phyloP scores from a whole-genome alignment of 1,140 invertebrate genomes.

The Saxidomus purpurata region DNA sequence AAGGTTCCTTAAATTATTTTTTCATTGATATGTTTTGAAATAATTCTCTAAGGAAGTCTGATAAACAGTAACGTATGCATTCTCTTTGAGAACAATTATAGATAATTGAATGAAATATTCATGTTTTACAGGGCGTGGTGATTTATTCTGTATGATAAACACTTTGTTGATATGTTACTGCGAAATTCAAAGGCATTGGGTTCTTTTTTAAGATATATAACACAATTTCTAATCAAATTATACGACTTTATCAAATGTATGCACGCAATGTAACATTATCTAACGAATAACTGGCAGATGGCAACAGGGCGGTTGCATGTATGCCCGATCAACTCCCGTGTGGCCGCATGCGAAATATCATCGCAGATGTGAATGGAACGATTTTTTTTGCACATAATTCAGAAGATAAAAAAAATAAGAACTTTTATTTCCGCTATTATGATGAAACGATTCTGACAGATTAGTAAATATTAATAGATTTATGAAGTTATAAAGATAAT shows the following conservation, averaged over 20 bases:
- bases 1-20: too few species aligned
- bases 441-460: too few species aligned
- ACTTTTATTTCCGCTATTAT: too few species aligned
- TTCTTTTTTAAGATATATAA: background rate
- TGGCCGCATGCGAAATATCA: background rate
- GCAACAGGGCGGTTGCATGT: background rate
- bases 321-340: background rate
- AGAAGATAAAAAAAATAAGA: background rate
- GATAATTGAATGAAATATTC: background rate
- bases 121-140: constrained; percentile 13
- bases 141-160: background rate
- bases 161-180: background rate
- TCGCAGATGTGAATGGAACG: background rate
- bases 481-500: too few species aligned
- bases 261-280: background rate
- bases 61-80: too few species aligned
- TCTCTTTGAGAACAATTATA: background rate
- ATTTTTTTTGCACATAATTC: background rate
- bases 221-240: background rate
- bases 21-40: too few species aligned
- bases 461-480: too few species aligned
- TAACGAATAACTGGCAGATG: background rate
- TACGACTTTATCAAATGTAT: background rate
- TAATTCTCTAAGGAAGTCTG: too few species aligned
- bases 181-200: background rate